A percentile compares a stretch with the other conserved stretches of the same genome.
Evolutionary conservation across 2,113 vertebrate species (phyloP).

Genomic region (Python bivittatus): DNA sequence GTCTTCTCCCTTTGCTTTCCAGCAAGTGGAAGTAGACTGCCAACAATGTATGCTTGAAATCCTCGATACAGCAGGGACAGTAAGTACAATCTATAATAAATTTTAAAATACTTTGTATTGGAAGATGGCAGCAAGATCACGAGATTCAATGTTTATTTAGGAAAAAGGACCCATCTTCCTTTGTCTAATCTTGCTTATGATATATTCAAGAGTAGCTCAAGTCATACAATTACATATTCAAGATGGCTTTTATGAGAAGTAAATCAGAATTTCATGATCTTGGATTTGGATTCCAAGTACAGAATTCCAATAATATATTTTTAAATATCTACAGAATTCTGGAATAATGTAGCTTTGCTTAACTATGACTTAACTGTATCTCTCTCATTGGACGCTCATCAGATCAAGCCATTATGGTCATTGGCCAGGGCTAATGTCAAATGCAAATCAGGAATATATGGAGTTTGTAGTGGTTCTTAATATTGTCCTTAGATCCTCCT

Average conservation of each 20-base stretch:
- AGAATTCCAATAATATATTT: background rate
- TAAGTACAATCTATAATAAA: constrained; percentile 70
- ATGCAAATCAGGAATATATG: background rate
- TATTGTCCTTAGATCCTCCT: background rate
- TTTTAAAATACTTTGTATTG: background rate
- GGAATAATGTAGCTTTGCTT: background rate
- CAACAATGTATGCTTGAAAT: constrained; percentile 99
- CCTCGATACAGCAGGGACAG: constrained; percentile 97
- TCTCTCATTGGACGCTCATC: background rate
- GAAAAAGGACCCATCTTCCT: background rate
- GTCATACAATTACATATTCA: background rate
- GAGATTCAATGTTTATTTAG: background rate
- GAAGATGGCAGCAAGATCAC: background rate
- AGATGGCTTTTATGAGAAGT: background rate
- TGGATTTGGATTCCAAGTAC: background rate
- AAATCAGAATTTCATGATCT: background rate
- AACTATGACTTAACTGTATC: background rate
- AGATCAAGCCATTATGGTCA: background rate
- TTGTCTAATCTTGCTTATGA: background rate
- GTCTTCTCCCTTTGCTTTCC: constrained; percentile 42
- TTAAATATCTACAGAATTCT: background rate
- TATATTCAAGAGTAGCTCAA: background rate
- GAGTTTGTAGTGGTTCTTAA: background rate
- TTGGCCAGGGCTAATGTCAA: background rate
- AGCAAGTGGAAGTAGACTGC: constrained; percentile 99